Evolutionary conservation across 1,140 invertebrate species (phyloP), one percentile per base, ranked within the genome.

Genomic region (Adelges cooleyi): DNA sequence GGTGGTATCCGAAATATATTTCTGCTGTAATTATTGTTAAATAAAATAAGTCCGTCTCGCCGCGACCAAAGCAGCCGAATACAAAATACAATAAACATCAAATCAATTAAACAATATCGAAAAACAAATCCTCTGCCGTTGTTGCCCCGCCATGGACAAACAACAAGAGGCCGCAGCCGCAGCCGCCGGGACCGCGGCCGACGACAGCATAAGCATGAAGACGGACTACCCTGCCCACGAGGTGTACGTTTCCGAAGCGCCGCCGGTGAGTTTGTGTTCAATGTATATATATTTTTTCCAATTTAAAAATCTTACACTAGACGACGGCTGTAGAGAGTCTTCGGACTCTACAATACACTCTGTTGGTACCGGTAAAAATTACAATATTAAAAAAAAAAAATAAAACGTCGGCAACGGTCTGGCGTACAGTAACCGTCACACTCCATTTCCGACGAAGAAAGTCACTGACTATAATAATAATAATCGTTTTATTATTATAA

Each of bases 171-270:
- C 69, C 22, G 65, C 65, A 6, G 66, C 66, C 2, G 62, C 53
- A n/a, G 70, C 68, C 52, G 52, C 66, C 33, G 67, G 68, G 38
- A 44, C 68, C 18, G 9, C 25, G 10, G 42, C 40, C n/a, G 56
- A 62, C 8, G 56, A 62, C 9, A 68, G 66, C 18, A 66, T 69
- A 13, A 67, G 67, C 23, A 65, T 68, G 29, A 67, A 66, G n/a
- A 69, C 68, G 42, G 70, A 71, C 40, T 71, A 71, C 67, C 67
- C 70, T 1, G 56, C 70, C 2, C 69, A 69, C 23, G 70, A 71
- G 67, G 68, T 68, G 10, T 71, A 65, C 68, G 51, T 53, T 48
- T 68, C 70, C 10, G 70, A 71, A 53, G 69, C 70, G 9, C 68
- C 68, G 2, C 70, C 70, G 53, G 70, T 71, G 48, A 65, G 70